phyloP scores from a whole-genome alignment of 2,113 vertebrate species.

The Chitala chitala region DNA sequence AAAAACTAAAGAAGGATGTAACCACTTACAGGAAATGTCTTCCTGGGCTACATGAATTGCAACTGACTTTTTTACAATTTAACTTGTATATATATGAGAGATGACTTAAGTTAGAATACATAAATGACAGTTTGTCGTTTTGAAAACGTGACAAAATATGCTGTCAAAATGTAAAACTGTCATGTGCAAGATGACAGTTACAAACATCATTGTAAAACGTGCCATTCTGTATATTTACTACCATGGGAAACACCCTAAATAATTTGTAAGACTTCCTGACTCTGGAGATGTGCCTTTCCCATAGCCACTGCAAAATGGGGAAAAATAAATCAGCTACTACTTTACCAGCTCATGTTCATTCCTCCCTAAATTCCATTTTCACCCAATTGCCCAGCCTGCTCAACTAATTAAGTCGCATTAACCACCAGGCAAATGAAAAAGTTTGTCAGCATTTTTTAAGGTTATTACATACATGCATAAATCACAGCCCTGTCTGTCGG shows the following conservation, averaged over 20 bases:
- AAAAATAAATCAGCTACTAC: background rate
- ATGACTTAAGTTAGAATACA: background rate
- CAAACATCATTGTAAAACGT: too few species aligned
- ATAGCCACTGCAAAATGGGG: background rate
- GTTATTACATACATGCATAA: slow-evolving; percentile 7
- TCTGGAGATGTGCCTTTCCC: background rate
- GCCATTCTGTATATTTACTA: background rate
- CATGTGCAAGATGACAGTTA: too few species aligned
- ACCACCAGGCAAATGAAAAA: slow-evolving; percentile 27
- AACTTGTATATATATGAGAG: too few species aligned
- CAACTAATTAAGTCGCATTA: slow-evolving; percentile 30
- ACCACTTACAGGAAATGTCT: too few species aligned
- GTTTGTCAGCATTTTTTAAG: slow-evolving; percentile 29
- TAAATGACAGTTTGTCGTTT: background rate
- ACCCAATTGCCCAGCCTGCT: slow-evolving; percentile 30
- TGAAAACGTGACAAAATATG: background rate
- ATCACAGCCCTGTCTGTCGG: slow-evolving; percentile 25
- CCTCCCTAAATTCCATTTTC: slow-evolving; percentile 32
- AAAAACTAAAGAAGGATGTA: too few species aligned
- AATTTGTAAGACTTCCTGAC: background rate
- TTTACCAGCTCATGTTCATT: slow-evolving; percentile 14
- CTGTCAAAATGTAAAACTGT: background rate
- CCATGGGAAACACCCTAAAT: background rate
- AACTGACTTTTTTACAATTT: too few species aligned
- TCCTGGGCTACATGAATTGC: too few species aligned